Base-by-base conservation (phyloP, 1,140 invertebrate genomes). In the Anoplolepis gracilipes region DNA sequence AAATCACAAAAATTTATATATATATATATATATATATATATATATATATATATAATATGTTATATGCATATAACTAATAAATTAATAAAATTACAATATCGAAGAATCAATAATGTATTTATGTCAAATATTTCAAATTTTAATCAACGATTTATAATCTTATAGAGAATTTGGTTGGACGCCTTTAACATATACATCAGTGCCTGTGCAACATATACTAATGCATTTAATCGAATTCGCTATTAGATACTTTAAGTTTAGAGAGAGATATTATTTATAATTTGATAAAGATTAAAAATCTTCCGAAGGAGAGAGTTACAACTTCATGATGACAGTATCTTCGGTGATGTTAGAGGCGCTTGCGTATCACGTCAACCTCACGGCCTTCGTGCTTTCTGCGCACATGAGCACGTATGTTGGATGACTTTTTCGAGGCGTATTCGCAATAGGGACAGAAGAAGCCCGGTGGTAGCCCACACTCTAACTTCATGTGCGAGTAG, bases 401-500 rank as follows among this genome's bases (percentile, higher is more conserved):
- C 10, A 95, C 92, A 70, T 95, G 95, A 0, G 93, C 92, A 28
- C 94, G 93, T 11, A 95, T 90, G 39, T 95, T 95, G 6, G 93
- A 95, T 7, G 94, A 93, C 53, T 96, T 94, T 85, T 95, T 95
- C 62, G 95, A 95, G 46, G 92, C 90, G 86, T 96, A 95, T 7
- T 85, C 69, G 87, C 96, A 96, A 85, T 95, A 94, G 1, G 95
- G 95, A 87, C 96, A 97, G 75, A 95, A 95, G 88, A 96, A 96
- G 61, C 96, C 92, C 10, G 96, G 96, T 88, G 95, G 94, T 70
- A 96, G 95, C 1, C 96, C 96, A 85, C 96, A 96, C 78, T 96
- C 96, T 90, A 93, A 96, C 76, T 95, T 95, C 84, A 96, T 77
- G 87, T 96, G 96, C 6, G 96, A 94, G 16, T 95, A 95, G 87